A percentile compares a stretch with the other conserved stretches of the same genome.
Conservation (phyloP, 2,797 vertebrate species). For the Hydrocynus forskahlii region DNA sequence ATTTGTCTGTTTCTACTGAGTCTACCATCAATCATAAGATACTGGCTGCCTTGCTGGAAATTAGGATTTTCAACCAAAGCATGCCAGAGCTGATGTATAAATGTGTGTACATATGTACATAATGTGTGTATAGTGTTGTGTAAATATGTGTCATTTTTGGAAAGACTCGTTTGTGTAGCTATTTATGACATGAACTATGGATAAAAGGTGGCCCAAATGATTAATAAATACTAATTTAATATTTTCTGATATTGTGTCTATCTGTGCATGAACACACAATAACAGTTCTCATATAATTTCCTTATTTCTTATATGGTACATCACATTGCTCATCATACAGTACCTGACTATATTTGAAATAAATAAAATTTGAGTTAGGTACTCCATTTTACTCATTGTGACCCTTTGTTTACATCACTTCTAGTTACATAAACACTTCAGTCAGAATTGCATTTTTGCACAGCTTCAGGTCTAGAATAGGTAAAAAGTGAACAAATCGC, state of each 20-base stretch:
- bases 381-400: too few relatives aligned
- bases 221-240: conserved; percentile 74
- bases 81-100: conserved; percentile 6
- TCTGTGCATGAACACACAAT: too few relatives aligned
- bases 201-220: conserved; percentile 30
- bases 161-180: conserved; percentile 65
- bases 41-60: background rate
- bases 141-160: conserved; percentile 71
- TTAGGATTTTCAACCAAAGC: background rate
- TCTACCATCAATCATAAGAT: background rate
- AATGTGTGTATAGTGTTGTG: conserved; percentile 70
- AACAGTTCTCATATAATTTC: too few relatives aligned
- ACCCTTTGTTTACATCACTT: too few relatives aligned
- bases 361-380: too few relatives aligned
- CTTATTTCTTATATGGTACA: too few relatives aligned
- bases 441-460: too few relatives aligned
- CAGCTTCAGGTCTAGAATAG: too few relatives aligned
- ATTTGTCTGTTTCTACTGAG: conserved; percentile 1
- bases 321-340: too few relatives aligned
- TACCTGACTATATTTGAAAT: too few relatives aligned
- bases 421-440: too few relatives aligned
- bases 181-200: conserved; percentile 66
- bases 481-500: too few relatives aligned
- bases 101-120: conserved; percentile 62
- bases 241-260: background rate